phyloP scores from a whole-genome alignment of 2,113 vertebrate species.

The Ctenodactylus gundi region DNA sequence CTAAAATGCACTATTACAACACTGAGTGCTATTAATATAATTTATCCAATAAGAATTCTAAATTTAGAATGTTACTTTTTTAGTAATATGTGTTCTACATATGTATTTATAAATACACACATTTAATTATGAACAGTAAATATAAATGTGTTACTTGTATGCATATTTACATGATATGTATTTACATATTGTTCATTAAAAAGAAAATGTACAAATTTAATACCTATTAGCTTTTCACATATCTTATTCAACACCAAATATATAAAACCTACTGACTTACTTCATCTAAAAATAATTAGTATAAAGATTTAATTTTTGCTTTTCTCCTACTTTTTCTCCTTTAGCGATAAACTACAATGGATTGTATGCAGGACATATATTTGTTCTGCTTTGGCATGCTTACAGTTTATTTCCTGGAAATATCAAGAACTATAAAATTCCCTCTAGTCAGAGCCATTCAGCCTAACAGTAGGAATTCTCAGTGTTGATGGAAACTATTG shows the following conservation, averaged over 20 bases:
- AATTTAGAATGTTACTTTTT: conserved; percentile 56
- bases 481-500: conserved; percentile 91
- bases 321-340: conserved; percentile 43
- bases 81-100: background rate
- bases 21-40: conserved; percentile 51
- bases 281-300: conserved; percentile 68
- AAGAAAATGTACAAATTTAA: conserved; percentile 42
- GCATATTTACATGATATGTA: background rate
- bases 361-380: conserved; percentile 71
- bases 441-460: conserved; percentile 75
- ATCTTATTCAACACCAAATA: conserved; percentile 57
- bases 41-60: conserved; percentile 60
- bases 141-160: background rate
- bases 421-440: conserved; percentile 79
- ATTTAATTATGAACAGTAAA: background rate
- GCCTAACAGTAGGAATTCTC: conserved; percentile 87
- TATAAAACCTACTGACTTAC: conserved; percentile 31
- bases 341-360: conserved; percentile 71
- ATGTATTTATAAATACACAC: background rate
- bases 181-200: conserved; percentile 66
- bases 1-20: conserved; percentile 13
- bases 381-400: conserved; percentile 81
- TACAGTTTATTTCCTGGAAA: conserved; percentile 73
- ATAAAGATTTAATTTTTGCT: conserved; percentile 14
- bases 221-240: conserved; percentile 62